Conservation (phyloP, 2,113 vertebrate genomes). For the Brachypteracias leptosomus region DNA sequence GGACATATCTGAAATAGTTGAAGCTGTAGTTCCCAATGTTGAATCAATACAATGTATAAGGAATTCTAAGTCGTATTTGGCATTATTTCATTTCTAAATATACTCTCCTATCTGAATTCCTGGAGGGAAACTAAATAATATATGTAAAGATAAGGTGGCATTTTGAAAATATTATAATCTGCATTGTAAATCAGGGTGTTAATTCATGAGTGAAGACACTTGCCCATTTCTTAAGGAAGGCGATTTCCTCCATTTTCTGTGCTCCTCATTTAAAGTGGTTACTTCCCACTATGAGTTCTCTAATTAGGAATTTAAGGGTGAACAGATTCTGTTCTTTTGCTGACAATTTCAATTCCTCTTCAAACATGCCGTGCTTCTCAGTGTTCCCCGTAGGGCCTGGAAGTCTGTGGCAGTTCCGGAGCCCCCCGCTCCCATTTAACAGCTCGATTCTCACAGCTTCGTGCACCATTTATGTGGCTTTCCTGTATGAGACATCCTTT, state of each 20-base stretch:
- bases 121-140: not conserved
- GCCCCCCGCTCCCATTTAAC: constrained; percentile 16
- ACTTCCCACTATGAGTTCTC: constrained; percentile 11
- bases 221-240: not conserved
- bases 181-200: not conserved
- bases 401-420: constrained; percentile 57
- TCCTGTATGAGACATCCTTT: constrained; percentile 50
- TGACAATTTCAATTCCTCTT: constrained; percentile 65
- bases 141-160: not conserved
- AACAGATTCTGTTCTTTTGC: constrained; percentile 48
- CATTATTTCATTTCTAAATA: not conserved
- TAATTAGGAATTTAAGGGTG: constrained; percentile 59
- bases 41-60: not conserved
- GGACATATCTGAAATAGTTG: not conserved
- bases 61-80: not conserved
- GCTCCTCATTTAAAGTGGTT: constrained; percentile 23
- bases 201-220: not conserved
- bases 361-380: constrained; percentile 46
- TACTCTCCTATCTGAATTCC: not conserved
- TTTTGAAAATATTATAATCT: not conserved
- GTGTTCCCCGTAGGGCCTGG: constrained; percentile 20
- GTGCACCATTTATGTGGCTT: constrained; percentile 48
- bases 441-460: constrained; percentile 46
- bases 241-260: not conserved
- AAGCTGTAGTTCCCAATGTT: not conserved